Conservation (phyloP, 2,797 vertebrate species). For the Sternotherus odoratus region DNA sequence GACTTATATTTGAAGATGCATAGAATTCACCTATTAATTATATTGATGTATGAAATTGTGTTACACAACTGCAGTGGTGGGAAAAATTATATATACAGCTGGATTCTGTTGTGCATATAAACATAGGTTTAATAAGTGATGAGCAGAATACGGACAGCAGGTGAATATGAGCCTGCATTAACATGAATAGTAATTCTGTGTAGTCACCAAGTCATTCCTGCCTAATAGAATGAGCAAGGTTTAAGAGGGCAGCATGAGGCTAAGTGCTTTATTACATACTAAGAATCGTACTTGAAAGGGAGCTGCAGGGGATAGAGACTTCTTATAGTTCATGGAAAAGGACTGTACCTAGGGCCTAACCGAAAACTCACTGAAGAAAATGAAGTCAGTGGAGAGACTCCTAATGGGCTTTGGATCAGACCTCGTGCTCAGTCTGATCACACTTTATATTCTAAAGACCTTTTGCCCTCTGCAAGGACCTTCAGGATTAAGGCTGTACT, state of each 20-base stretch:
- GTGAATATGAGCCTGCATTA: background rate
- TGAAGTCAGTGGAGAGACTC: background rate
- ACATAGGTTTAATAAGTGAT: background rate
- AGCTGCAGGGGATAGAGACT: background rate
- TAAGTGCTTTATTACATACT: background rate
- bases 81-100: background rate
- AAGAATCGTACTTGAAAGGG: background rate
- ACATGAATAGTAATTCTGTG: background rate
- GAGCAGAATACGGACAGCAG: background rate
- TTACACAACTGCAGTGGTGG: background rate
- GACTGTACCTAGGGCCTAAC: background rate
- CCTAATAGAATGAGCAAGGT: background rate
- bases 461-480: background rate
- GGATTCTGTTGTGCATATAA: background rate
- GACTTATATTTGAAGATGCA: background rate
- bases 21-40: background rate
- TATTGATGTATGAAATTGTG: background rate
- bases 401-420: background rate
- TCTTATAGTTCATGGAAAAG: background rate
- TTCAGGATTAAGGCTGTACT: background rate
- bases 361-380: background rate
- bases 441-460: too few species aligned
- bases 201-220: background rate
- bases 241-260: background rate
- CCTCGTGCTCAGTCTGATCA: background rate